Percentiles rank a stretch among this genome's conserved stretches.
phyloP scores from a whole-genome alignment of 2,888 invertebrate species.

The Hirtodrosophila confusa region DNA sequence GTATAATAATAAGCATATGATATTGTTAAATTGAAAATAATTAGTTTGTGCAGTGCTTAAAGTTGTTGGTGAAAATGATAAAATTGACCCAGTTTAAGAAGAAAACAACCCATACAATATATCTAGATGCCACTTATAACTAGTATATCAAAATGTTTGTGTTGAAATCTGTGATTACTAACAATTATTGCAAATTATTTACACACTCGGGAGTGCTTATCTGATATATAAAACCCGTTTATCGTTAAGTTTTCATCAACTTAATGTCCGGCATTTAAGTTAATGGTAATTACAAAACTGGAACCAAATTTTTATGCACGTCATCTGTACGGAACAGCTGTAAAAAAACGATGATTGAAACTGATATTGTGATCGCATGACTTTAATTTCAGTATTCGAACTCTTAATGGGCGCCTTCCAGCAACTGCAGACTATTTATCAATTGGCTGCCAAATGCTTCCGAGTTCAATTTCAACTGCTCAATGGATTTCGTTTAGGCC shows the following conservation, averaged over 20 bases:
- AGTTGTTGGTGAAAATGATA: background rate
- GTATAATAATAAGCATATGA: too few species aligned
- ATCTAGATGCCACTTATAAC: background rate
- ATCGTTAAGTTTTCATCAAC: slow-evolving; percentile 42
- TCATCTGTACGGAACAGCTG: slow-evolving; percentile 20
- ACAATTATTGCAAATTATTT: slow-evolving; percentile 41
- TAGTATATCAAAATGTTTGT: slow-evolving; percentile 2
- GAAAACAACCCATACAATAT: slow-evolving; percentile 1
- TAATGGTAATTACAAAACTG: slow-evolving; percentile 57
- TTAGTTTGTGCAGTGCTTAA: too few species aligned
- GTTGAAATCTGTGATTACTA: slow-evolving; percentile 31
- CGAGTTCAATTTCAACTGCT: slow-evolving; percentile 32
- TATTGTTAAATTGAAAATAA: background rate
- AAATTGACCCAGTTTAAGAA: slow-evolving; percentile 24
- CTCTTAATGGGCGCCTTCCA: background rate
- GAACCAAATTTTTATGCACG: slow-evolving; percentile 34
- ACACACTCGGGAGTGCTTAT: slow-evolving; percentile 33
- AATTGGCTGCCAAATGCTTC: slow-evolving; percentile 38
- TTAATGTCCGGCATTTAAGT: slow-evolving; percentile 41
- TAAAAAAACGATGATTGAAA: slow-evolving; percentile 21
- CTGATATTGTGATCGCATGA: slow-evolving; percentile 31
- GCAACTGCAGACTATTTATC: slow-evolving; percentile 35
- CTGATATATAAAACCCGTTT: slow-evolving; percentile 44
- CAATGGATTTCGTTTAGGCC: slow-evolving; percentile 39
- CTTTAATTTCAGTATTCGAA: slow-evolving; percentile 39